A percentile compares a stretch with the other conserved stretches of the same genome.
These are phyloP conservation scores for Apostichopus japonicus DNA, from an alignment of 35 echinoderm and acorn worm species.

Conservation along the genomic window DNA sequence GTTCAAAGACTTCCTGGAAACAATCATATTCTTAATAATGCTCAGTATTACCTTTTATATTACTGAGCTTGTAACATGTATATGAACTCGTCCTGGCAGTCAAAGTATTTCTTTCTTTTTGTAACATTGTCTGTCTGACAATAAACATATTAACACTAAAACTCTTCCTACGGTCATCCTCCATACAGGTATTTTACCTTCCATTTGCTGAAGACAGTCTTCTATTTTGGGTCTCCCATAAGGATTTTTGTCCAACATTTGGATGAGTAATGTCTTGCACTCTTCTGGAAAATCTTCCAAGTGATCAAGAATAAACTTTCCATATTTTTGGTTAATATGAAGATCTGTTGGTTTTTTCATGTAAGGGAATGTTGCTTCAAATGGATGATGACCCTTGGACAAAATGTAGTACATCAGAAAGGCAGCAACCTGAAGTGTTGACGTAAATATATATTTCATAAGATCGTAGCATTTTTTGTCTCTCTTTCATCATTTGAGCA, in stretches of 20 bases:
- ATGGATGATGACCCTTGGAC: conserved; percentile 9
- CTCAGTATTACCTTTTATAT: too few species aligned
- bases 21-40: too few species aligned
- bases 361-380: background rate
- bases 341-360: background rate
- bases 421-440: background rate
- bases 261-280: background rate
- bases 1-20: too few species aligned
- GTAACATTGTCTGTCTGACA: too few species aligned
- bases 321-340: background rate
- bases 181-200: background rate
- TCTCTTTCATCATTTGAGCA: too few species aligned
- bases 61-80: too few species aligned
- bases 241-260: background rate
- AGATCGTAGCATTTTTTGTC: too few species aligned
- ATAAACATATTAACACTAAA: too few species aligned
- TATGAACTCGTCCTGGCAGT: too few species aligned
- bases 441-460: background rate
- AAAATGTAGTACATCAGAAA: conserved; percentile 30
- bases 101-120: too few species aligned
- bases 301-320: background rate
- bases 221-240: background rate
- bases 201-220: background rate
- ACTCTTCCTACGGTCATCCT: too few species aligned
- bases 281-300: background rate